A percentile compares a stretch with the other conserved stretches of the same genome.
phyloP scores from a whole-genome alignment of 2,797 vertebrate genomes.

The Yasuhikotakia modesta region DNA sequence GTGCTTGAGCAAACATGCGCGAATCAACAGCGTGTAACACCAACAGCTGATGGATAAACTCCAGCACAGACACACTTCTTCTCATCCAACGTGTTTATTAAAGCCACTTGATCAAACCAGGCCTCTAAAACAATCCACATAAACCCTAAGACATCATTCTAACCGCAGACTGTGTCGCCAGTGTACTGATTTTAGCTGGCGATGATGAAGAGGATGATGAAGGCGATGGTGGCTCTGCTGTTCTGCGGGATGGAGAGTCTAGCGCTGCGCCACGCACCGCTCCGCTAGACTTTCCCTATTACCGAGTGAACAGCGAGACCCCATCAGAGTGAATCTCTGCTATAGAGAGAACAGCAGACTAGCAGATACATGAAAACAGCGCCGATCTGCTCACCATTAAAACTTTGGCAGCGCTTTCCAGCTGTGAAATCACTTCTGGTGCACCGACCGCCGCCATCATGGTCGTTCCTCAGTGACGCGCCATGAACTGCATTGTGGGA shows the following conservation, averaged over 20 bases:
- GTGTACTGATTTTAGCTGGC: background rate
- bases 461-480: conserved; percentile 97
- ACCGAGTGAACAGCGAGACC: conserved; percentile 7
- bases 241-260: conserved; percentile 65
- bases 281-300: conserved; percentile 51
- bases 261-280: conserved; percentile 75
- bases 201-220: conserved; percentile 1
- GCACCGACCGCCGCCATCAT: conserved; percentile 97
- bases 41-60: conserved; percentile 44
- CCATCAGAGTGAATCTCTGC: background rate
- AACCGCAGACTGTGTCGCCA: conserved; percentile 4
- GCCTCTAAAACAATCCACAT: conserved; percentile 23
- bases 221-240: conserved; percentile 46
- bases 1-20: conserved; percentile 24
- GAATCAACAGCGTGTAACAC: conserved; percentile 43
- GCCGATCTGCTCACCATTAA: conserved; percentile 88
- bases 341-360: background rate
- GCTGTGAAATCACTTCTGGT: conserved; percentile 98
- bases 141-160: conserved; percentile 49
- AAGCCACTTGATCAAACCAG: conserved; percentile 32
- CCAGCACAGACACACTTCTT: background rate
- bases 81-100: conserved; percentile 27
- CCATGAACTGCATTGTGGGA: conserved; percentile 91
- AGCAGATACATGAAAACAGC: conserved; percentile 24
- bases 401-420: conserved; percentile 99